phyloP scores from a whole-genome alignment of 1,140 invertebrate species.

The Drosophila suzukii region DNA sequence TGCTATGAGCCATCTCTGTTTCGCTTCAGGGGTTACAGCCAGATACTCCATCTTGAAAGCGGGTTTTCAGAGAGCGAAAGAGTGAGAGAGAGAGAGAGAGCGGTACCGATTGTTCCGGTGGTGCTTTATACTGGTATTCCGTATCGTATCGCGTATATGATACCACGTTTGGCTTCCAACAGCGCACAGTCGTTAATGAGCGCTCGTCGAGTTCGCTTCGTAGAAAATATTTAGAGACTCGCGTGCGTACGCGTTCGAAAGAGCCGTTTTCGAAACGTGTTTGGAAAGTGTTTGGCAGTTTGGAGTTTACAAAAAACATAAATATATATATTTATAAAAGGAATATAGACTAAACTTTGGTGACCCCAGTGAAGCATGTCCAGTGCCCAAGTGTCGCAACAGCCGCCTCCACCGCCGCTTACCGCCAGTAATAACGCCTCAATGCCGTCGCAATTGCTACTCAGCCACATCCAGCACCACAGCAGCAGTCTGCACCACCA shows the following conservation, averaged over 20 bases:
- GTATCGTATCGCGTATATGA: slow-evolving; percentile 59
- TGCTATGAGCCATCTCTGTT: slow-evolving; percentile 33
- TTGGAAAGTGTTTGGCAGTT: slow-evolving; percentile 6
- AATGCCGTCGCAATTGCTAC: slow-evolving; percentile 73
- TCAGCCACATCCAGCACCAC: slow-evolving; percentile 70
- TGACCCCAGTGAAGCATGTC: slow-evolving; percentile 73
- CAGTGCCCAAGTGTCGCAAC: slow-evolving; percentile 82
- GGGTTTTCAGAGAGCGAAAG: slow-evolving; percentile 12
- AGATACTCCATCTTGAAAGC: slow-evolving; percentile 73
- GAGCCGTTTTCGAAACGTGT: slow-evolving; percentile 16
- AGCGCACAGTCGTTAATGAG: slow-evolving; percentile 73
- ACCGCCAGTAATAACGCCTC: slow-evolving; percentile 38
- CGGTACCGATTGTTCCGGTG: slow-evolving; percentile 22
- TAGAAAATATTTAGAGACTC: slow-evolving; percentile 6
- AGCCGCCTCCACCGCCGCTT: slow-evolving; percentile 68
- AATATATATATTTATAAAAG: neutral
- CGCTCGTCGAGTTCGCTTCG: slow-evolving; percentile 61
- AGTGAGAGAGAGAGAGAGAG: slow-evolving; percentile 18
- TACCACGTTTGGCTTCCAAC: slow-evolving; percentile 29
- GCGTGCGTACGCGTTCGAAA: slow-evolving; percentile 19
- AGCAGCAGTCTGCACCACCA: slow-evolving; percentile 20
- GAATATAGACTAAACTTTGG: slow-evolving; percentile 6
- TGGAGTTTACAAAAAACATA: slow-evolving; percentile 1
- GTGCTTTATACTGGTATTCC: slow-evolving; percentile 20
- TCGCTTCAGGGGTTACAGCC: neutral